Conservation (phyloP, 2,113 vertebrate species). For the Syngnathoides biaculeatus region DNA sequence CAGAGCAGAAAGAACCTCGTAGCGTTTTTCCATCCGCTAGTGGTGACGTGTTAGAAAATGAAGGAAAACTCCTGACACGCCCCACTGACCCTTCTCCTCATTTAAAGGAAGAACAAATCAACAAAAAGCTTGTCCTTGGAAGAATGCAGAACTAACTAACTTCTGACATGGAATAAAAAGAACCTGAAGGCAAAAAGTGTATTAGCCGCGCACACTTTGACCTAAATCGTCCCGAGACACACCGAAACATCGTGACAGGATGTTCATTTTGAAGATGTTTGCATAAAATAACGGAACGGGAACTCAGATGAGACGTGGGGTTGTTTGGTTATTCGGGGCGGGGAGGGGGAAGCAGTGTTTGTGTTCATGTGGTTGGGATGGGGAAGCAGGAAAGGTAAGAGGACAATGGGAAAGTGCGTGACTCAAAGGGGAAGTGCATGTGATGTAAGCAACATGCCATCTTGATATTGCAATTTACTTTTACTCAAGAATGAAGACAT, state of each 20-base stretch:
- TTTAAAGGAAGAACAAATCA: neutral
- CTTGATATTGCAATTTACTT: slow-evolving; percentile 38
- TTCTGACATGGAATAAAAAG: slow-evolving; percentile 22
- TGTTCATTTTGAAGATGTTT: slow-evolving; percentile 18
- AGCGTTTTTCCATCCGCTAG: slow-evolving; percentile 22
- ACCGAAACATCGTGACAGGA: slow-evolving; percentile 38
- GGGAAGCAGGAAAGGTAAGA: slow-evolving; percentile 26
- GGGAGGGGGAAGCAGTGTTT: neutral
- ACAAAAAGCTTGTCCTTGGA: neutral
- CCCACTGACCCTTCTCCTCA: slow-evolving; percentile 9
- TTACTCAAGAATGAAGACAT: slow-evolving; percentile 59
- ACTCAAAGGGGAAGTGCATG: slow-evolving; percentile 34
- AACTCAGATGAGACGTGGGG: slow-evolving; percentile 14
- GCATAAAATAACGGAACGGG: neutral
- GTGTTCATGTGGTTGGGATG: slow-evolving; percentile 3
- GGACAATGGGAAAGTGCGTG: slow-evolving; percentile 31
- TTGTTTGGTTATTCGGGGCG: neutral
- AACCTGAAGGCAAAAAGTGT: neutral
- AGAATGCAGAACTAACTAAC: slow-evolving; percentile 26
- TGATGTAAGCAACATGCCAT: slow-evolving; percentile 28
- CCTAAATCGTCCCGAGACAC: slow-evolving; percentile 9
- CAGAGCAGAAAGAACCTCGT: neutral
- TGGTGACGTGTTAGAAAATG: slow-evolving; percentile 25
- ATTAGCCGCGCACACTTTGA: slow-evolving; percentile 21
- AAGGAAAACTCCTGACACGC: neutral